A percentile compares a stretch with the other conserved stretches of the same genome.
Evolutionary conservation across 2,888 invertebrate genomes (phyloP).

Genomic region (Entomobrya proxima): DNA sequence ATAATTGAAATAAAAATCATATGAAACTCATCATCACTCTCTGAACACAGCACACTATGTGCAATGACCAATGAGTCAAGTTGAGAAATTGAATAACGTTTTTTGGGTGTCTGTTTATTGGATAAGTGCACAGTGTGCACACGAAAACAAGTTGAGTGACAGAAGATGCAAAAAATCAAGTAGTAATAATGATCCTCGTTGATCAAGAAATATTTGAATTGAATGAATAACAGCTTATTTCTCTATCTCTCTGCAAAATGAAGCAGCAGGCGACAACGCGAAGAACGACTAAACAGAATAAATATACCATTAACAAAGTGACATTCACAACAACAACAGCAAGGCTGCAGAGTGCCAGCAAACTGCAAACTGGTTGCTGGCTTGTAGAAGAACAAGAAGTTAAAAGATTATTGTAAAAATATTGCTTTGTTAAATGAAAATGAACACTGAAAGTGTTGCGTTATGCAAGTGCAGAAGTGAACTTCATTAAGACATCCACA

Average conservation of each 20-base stretch:
- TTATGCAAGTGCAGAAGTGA: no score
- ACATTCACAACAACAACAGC: background rate
- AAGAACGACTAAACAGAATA: conserved; percentile 11
- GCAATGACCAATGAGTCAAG: background rate
- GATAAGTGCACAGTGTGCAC: no score
- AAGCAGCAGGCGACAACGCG: background rate
- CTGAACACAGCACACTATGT: background rate
- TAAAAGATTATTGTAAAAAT: background rate
- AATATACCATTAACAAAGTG: conserved; percentile 23
- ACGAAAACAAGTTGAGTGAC: no score
- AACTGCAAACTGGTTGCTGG: conserved; percentile 16
- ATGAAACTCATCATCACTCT: conserved; percentile 7
- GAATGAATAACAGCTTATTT: no score
- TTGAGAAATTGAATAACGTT: background rate
- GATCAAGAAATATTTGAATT: no score
- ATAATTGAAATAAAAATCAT: conserved; percentile 30
- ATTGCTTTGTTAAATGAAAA: no score
- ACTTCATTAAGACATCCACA: conserved; percentile 19
- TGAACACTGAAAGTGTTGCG: no score
- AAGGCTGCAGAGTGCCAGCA: background rate
- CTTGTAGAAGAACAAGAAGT: background rate
- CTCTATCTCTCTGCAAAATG: no score
- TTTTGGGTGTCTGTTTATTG: no score
- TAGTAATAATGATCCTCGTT: no score
- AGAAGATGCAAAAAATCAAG: no score